Base-by-base conservation (phyloP, 1,140 invertebrate species). In the Brachionus koreanus region DNA sequence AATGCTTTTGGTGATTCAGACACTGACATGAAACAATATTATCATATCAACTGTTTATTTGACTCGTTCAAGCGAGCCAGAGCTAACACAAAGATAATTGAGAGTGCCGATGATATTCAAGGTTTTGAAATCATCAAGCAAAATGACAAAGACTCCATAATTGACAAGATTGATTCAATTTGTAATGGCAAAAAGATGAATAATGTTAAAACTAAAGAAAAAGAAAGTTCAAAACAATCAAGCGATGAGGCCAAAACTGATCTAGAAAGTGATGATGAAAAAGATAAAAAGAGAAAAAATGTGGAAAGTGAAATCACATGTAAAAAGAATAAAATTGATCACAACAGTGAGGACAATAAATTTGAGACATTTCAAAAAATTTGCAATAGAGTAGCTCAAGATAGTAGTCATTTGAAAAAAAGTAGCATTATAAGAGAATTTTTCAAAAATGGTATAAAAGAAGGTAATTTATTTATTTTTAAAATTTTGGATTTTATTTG, bases 21-120 rank as follows among this genome's bases (percentile, higher is more conserved):
- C n/a, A 93, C 92, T 6, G 92, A 92, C 84, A 94, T 95, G 93
- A 95, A 94, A 86, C 90, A 91, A 76, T 96, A 93, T 93, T 91
- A 93, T 86, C 94, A 96, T 86, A 87, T 93, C 0, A 86, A 89
- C 63, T 96, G 94, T 85, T 87, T 95, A 1, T 94, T 95, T 89
- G 92, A 93, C 82, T 91, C 91, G 0, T 93, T 95, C 83, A 88
- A 91, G 23, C 92, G 92, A 85, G 94, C 95, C 84, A 88, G 93
- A 81, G 91, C 93, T 0, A 91, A 92, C 0, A 95, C 94, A 0
- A 94, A 93, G 86, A 91, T 92, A 83, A 93, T 96, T 82, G 93
- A 94, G 83, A 91, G 91, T 49, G 90, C 92, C n/a, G 91, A 89
- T 81, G 94, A 95, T 85, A 89, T 95, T 16, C 92, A 92, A 65